Evolutionary conservation across 2,113 vertebrate genomes (phyloP).

Genomic region (Notechis scutatus): DNA sequence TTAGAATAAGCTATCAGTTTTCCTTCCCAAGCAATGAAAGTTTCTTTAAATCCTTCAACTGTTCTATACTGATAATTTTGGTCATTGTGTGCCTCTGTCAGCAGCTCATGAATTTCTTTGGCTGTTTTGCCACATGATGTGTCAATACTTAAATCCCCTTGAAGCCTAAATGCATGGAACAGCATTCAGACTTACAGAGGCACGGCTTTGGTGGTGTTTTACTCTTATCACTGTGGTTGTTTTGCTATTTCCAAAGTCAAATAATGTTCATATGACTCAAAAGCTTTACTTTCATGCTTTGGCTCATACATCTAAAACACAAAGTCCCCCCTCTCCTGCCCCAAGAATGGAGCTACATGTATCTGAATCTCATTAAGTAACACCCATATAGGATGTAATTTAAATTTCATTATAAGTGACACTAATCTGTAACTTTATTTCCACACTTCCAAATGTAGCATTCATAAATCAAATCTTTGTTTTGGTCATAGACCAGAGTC

Average conservation of each 20-base stretch:
- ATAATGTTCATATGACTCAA: conserved; percentile 9
- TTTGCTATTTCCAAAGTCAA: conserved; percentile 20
- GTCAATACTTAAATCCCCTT: conserved; percentile 1
- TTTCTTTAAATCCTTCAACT: not conserved
- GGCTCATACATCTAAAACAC: conserved; percentile 39
- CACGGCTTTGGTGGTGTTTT: not conserved
- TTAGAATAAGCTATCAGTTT: not conserved
- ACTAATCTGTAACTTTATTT: conserved; percentile 40
- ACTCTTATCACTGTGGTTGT: not conserved
- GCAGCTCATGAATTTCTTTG: not conserved
- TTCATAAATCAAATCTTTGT: not conserved
- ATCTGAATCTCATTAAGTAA: not conserved
- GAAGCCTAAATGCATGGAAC: conserved; percentile 12
- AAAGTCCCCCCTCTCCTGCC: conserved; percentile 45
- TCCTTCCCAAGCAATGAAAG: not conserved
- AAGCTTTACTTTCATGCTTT: conserved; percentile 25
- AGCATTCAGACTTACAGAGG: not conserved
- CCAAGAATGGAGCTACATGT: conserved; percentile 17
- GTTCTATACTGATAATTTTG: not conserved
- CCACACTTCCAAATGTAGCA: conserved; percentile 35
- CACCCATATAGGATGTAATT: conserved; percentile 26
- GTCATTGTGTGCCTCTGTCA: not conserved
- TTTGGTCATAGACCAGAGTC: not conserved
- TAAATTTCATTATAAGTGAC: conserved; percentile 52
- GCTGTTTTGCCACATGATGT: not conserved